Evolutionary conservation across 30 jellyfish, hydroid and myxozoan species (phyloP).

Genomic region (Catostylus mosaicus): DNA sequence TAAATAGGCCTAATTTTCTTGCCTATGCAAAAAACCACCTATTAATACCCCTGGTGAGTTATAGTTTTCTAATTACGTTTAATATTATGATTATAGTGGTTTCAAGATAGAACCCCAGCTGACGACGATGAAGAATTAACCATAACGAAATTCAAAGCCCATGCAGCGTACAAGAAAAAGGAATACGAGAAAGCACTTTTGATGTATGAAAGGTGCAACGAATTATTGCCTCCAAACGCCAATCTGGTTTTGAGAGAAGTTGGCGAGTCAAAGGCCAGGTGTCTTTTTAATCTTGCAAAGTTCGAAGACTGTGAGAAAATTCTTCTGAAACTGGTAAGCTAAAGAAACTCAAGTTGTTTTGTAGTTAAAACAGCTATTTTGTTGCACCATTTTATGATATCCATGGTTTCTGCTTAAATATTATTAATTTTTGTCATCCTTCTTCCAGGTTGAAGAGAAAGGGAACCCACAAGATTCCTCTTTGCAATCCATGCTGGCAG

Average conservation of each 20-base stretch:
- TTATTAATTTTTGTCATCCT: no score
- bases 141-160: slow-evolving; percentile 45
- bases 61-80: no score
- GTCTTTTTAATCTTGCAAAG: slow-evolving; percentile 29
- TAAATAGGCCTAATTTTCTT: no score
- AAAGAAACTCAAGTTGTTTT: not conserved
- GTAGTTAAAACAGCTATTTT: no score
- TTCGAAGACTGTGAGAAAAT: slow-evolving; percentile 5
- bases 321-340: not conserved
- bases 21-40: no score
- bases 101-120: slow-evolving; percentile 3
- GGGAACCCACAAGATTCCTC: slow-evolving; percentile 72
- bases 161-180: slow-evolving; percentile 18
- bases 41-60: no score
- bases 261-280: slow-evolving; percentile 36
- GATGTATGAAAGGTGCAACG: slow-evolving; percentile 22
- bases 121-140: slow-evolving; percentile 44
- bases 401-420: no score
- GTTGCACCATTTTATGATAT: no score
- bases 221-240: slow-evolving; percentile 48
- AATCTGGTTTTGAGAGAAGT: slow-evolving; percentile 43
- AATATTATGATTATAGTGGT: slow-evolving; percentile 26
- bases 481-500: slow-evolving; percentile 30
- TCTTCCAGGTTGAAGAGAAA: slow-evolving; percentile 32
- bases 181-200: slow-evolving; percentile 17